A percentile compares a stretch with the other conserved stretches of the same genome.
Evolutionary conservation across 2,797 vertebrate species (phyloP).

Genomic region (Hirundo rustica): DNA sequence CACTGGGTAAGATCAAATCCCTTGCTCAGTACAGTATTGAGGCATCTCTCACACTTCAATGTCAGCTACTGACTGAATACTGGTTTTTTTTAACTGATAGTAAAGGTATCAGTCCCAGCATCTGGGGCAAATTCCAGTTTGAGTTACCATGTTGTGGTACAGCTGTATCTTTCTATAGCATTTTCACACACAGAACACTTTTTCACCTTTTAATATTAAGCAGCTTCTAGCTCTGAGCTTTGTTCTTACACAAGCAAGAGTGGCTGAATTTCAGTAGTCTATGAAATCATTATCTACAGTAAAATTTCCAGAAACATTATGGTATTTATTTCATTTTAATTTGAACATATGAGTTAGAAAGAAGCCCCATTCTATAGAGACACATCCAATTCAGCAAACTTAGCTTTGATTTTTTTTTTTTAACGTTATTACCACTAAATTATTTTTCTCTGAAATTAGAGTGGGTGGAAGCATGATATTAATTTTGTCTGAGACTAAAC

Average conservation of each 20-base stretch:
- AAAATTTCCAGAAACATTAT: neutral
- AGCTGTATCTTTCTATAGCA: neutral
- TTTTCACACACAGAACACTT: neutral
- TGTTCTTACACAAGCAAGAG: neutral
- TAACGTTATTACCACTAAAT: neutral
- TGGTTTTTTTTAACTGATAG: neutral
- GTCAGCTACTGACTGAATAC: neutral
- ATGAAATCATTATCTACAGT: neutral
- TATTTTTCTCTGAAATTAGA: neutral
- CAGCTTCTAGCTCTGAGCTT: neutral
- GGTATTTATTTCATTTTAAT: constrained; percentile 38
- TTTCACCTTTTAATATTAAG: neutral
- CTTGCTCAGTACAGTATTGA: neutral
- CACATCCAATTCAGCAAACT: neutral
- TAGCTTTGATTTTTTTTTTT: neutral
- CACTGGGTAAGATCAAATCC: neutral
- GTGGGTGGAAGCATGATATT: neutral
- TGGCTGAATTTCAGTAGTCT: neutral
- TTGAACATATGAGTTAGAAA: neutral
- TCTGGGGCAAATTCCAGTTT: neutral
- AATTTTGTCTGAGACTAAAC: neutral
- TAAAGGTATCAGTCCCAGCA: neutral
- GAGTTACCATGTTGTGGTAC: neutral
- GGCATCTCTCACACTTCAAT: neutral
- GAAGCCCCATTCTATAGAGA: neutral